Evolutionary conservation across 2,888 invertebrate species (phyloP), one percentile per base, ranked within the genome.

Genomic region (Pycnomerus fuliginosus): DNA sequence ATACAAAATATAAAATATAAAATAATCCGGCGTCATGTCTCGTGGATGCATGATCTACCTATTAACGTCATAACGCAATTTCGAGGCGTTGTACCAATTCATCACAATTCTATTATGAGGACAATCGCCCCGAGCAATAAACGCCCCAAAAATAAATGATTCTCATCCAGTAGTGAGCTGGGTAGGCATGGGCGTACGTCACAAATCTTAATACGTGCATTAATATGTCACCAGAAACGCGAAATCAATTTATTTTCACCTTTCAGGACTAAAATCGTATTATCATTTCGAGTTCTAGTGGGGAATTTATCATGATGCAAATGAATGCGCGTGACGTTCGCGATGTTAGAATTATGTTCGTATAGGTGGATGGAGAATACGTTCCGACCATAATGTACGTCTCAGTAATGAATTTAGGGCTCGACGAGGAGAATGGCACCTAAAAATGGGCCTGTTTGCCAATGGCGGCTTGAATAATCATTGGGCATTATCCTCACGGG

Each of bases 171-270:
- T 39, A 44, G 34, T 20, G 16, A 23, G 29, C 44, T 44, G 44
- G 44, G 22, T 32, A 7, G 27, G 10, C 24, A 10, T 20, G 28
- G 29, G 29, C 34, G 38, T 39, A 44, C 44, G 44, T 44, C 44
- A 44, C 44, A 44, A 44, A 44, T 44, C 68, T 70, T 69, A 70
- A 69, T 70, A 68, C 67, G 66, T 70, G 69, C 71, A 71, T 71
- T 71, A 71, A 71, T 71, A 70, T 70, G 71, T 71, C 71, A 70
- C 69, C 68, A 61, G 69, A 65, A 69, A 67, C 66, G 69, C 64
- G 67, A 66, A 71, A 70, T 71, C 71, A 71, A 71, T 71, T 71
- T 71, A 71, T 71, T 70, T 69, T 57, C 71, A 70, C 69, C 71
- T 68, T 71, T 70, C 69, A 70, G 45, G 46, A 52, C 52, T 58